These are phyloP conservation scores for Drosophila quinaria DNA, from an alignment of 2,888 invertebrate genomes.

Conservation along the genomic window DNA sequence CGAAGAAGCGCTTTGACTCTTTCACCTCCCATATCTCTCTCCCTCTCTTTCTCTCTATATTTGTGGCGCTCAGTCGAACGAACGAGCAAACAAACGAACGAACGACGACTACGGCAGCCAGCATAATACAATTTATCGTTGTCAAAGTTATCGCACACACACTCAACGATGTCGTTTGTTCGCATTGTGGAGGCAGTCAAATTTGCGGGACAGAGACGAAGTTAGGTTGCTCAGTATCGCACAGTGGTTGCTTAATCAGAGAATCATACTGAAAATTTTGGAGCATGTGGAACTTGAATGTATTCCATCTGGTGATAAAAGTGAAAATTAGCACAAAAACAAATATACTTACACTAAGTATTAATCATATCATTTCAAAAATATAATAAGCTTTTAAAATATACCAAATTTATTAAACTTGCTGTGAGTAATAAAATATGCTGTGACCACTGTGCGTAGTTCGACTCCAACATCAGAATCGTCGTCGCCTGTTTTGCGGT, in stretches of 20 bases:
- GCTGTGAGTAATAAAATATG: neutral
- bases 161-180: constrained; percentile 38
- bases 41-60: constrained; percentile 18
- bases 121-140: constrained; percentile 67
- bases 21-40: constrained; percentile 17
- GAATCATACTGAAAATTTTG: neutral
- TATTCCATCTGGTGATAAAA: neutral
- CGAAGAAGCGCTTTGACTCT: constrained; percentile 38
- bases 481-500: constrained; percentile 46
- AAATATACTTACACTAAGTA: too few species aligned
- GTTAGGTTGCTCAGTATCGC: constrained; percentile 23
- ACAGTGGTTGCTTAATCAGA: constrained; percentile 17
- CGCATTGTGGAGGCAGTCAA: constrained; percentile 40
- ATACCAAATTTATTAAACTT: neutral
- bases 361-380: neutral
- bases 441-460: constrained; percentile 38
- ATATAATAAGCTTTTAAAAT: neutral
- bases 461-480: constrained; percentile 46
- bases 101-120: constrained; percentile 37
- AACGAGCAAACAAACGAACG: constrained; percentile 25
- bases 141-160: constrained; percentile 67
- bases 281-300: neutral
- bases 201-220: constrained; percentile 23
- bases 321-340: neutral
- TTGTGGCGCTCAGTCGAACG: constrained; percentile 15